phyloP scores from a whole-genome alignment of 2,797 vertebrate species.

The Hephaestus fuliginosus region DNA sequence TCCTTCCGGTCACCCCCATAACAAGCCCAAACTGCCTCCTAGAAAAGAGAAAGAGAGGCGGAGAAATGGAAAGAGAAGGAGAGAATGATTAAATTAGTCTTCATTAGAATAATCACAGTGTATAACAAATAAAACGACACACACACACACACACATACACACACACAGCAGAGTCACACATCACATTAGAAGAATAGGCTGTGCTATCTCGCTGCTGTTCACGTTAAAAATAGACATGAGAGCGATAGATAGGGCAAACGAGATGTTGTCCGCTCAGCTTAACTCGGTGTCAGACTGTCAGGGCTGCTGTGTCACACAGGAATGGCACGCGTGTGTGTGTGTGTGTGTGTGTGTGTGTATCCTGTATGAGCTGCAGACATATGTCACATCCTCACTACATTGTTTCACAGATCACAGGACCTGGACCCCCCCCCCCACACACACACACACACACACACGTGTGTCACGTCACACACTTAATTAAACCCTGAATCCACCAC shows the following conservation, averaged over 20 bases:
- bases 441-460: too few species aligned
- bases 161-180: slow-evolving; percentile 24
- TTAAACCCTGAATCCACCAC: slow-evolving; percentile 76
- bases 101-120: slow-evolving; percentile 61
- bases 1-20: slow-evolving; percentile 80
- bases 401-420: slow-evolving; percentile 71
- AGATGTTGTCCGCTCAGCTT: slow-evolving; percentile 77
- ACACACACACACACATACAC: slow-evolving; percentile 18
- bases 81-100: slow-evolving; percentile 54
- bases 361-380: slow-evolving; percentile 44
- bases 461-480: slow-evolving; percentile 74
- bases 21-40: slow-evolving; percentile 76
- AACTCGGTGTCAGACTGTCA: slow-evolving; percentile 71
- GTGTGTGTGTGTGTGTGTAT: not conserved
- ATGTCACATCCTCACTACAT: slow-evolving; percentile 70
- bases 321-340: slow-evolving; percentile 14
- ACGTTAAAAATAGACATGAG: slow-evolving; percentile 73
- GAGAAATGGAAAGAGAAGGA: slow-evolving; percentile 43
- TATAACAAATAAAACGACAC: slow-evolving; percentile 56
- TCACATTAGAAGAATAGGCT: slow-evolving; percentile 50
- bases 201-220: slow-evolving; percentile 62
- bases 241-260: slow-evolving; percentile 68
- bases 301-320: slow-evolving; percentile 64
- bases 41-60: slow-evolving; percentile 62
- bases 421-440: too few species aligned